phyloP scores from a whole-genome alignment of 2,888 invertebrate species.

The Apantesis nais region DNA sequence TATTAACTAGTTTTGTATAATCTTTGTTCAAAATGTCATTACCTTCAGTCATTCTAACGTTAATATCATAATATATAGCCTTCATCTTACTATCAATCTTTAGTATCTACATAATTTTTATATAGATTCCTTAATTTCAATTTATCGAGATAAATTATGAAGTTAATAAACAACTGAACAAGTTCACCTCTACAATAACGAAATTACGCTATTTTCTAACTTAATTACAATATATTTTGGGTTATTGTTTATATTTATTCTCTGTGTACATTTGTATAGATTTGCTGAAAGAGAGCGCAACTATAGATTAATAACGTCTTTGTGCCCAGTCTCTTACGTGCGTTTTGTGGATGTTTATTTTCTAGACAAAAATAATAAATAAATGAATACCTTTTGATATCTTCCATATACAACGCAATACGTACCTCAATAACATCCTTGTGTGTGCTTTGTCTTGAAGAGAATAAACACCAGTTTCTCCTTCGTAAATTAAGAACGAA shows the following conservation, averaged over 20 bases:
- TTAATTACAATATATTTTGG: no score
- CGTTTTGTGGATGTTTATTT: no score
- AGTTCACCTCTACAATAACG: no score
- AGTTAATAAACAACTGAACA: not conserved
- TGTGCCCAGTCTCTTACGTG: no score
- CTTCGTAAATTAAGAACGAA: not conserved
- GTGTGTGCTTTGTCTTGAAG: no score
- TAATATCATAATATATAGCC: conserved; percentile 15
- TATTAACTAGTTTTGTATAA: not conserved
- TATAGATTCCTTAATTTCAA: conserved; percentile 13
- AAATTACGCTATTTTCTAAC: no score
- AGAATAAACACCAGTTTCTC: not conserved
- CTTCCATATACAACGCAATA: not conserved
- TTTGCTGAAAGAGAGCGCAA: no score
- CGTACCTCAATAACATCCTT: not conserved
- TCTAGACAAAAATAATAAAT: no score
- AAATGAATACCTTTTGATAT: no score
- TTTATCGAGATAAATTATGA: not conserved
- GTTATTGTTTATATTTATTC: no score
- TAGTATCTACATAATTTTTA: conserved; percentile 3
- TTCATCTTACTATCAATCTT: conserved; percentile 12
- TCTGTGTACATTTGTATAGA: no score
- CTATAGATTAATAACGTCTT: no score
- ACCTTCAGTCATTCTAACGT: conserved; percentile 29
- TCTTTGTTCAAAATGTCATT: conserved; percentile 20